Conservation (phyloP, 2,113 vertebrate genomes). For the Ageneiosus marmoratus region DNA sequence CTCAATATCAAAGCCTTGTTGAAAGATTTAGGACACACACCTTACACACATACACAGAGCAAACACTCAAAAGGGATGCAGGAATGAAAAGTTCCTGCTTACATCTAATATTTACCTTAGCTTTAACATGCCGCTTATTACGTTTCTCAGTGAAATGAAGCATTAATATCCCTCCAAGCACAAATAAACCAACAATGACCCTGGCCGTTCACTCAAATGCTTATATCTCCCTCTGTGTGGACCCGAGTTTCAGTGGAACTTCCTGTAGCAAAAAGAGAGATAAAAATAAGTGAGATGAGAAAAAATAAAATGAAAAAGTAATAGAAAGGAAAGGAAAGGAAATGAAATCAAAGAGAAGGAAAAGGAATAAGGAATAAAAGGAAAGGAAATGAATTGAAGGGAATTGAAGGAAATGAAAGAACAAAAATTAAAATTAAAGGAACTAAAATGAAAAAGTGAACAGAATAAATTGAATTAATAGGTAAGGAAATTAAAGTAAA, state of each 20-base stretch:
- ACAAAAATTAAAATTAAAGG: too few relatives aligned
- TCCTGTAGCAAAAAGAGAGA: background rate
- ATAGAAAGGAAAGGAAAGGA: background rate
- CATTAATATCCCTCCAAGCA: background rate
- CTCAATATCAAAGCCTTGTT: background rate
- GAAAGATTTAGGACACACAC: background rate
- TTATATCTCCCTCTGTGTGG: background rate
- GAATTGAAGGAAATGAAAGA: background rate
- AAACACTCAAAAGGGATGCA: background rate
- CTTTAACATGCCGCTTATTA: background rate
- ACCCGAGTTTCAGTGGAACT: background rate
- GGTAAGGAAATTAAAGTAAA: background rate
- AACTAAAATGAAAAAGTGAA: too few relatives aligned
- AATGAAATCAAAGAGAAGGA: background rate
- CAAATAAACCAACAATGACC: constrained; percentile 27
- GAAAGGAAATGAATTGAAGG: background rate
- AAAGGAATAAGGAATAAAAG: background rate
- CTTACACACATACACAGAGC: background rate
- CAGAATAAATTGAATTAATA: background rate
- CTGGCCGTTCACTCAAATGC: constrained; percentile 32
- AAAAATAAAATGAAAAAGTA: background rate
- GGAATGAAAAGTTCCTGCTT: background rate
- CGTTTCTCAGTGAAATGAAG: background rate
- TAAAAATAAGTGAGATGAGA: background rate
- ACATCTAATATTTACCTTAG: background rate